phyloP scores from a whole-genome alignment of 1,140 invertebrate species.

The Micrasema minimum region DNA sequence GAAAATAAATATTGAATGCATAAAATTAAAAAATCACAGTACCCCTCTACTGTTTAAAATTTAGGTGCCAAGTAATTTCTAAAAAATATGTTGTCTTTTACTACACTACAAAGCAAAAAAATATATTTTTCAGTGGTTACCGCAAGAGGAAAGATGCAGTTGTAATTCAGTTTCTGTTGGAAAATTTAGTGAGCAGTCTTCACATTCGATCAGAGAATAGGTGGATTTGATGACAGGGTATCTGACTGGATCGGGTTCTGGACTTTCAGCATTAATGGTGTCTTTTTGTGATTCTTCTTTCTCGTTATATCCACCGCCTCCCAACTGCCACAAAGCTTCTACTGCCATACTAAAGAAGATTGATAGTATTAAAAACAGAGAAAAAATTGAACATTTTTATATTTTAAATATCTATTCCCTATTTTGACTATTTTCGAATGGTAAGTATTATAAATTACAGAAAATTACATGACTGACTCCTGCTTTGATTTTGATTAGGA shows the following conservation, averaged over 20 bases:
- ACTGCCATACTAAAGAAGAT: constrained; percentile 61
- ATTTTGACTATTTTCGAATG: not conserved
- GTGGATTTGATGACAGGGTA: constrained; percentile 33
- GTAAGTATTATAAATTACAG: not conserved
- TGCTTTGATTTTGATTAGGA: not conserved
- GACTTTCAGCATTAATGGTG: not conserved
- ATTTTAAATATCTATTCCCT: not conserved
- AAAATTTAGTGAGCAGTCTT: constrained; percentile 23
- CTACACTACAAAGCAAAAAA: too few species aligned
- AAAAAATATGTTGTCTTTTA: too few species aligned
- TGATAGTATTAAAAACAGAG: not conserved
- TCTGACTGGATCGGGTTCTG: constrained; percentile 48
- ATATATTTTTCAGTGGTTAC: constrained; percentile 9
- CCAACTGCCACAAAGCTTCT: constrained; percentile 64
- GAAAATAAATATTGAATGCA: constrained; percentile 37
- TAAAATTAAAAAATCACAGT: too few species aligned
- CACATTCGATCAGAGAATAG: constrained; percentile 30
- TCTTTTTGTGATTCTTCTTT: constrained; percentile 51
- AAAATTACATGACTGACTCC: not conserved
- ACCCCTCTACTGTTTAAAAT: too few species aligned
- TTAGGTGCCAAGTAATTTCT: too few species aligned
- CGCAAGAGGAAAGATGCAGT: constrained; percentile 32
- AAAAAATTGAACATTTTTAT: not conserved
- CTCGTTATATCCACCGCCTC: constrained; percentile 61
- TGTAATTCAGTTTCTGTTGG: constrained; percentile 21